phyloP scores from a whole-genome alignment of 2,113 vertebrate genomes.

The Rousettus leschenaultii region DNA sequence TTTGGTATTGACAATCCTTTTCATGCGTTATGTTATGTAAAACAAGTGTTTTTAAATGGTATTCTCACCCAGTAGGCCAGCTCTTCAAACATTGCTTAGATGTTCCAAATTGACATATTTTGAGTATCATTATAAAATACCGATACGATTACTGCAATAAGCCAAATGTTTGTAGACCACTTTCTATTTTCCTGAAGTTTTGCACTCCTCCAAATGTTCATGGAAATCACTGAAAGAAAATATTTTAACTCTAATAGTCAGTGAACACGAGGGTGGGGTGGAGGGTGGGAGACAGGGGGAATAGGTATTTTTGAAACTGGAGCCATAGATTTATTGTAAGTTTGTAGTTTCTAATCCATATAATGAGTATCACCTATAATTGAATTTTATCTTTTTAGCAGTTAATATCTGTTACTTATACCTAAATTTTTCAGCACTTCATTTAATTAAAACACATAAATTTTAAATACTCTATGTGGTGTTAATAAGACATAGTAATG shows the following conservation, averaged over 20 bases:
- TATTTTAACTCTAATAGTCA: neutral
- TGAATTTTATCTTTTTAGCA: conserved; percentile 29
- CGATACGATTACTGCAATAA: neutral
- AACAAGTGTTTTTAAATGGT: neutral
- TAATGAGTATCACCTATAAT: neutral
- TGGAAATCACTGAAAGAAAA: neutral
- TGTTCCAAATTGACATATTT: conserved; percentile 7
- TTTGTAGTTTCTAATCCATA: neutral
- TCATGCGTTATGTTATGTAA: neutral
- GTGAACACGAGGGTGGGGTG: neutral
- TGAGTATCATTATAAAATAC: conserved; percentile 9
- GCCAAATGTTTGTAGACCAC: neutral
- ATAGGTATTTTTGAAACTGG: neutral
- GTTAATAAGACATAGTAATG: neutral
- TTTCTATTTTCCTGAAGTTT: neutral
- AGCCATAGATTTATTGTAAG: neutral
- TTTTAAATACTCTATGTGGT: neutral
- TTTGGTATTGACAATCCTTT: neutral
- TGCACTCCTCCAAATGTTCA: neutral
- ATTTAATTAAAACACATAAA: neutral
- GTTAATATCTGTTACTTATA: neutral
- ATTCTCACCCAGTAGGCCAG: conserved; percentile 22
- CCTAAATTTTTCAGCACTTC: neutral
- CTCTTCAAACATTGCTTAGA: neutral
- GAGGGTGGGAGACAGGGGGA: too few relatives aligned